Percentiles rank a stretch among this genome's conserved stretches.
Conservation (phyloP, 2,113 vertebrate species). For the Microcebus griseorufus region DNA sequence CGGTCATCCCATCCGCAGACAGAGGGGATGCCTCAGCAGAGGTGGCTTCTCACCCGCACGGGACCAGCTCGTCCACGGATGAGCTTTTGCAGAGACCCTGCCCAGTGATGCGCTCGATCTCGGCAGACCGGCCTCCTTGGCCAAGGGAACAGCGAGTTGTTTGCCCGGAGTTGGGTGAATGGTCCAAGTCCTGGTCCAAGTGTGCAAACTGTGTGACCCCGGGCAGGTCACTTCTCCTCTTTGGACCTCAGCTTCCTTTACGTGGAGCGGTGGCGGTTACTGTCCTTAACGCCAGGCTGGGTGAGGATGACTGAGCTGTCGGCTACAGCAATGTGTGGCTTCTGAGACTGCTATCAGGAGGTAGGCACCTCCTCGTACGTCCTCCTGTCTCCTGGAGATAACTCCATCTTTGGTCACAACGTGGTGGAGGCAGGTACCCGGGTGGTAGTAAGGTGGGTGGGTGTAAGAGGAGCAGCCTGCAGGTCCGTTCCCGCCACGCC, state of each 20-base stretch:
- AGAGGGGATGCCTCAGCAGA: neutral
- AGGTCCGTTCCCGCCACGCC: accelerated
- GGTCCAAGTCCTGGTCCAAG: neutral
- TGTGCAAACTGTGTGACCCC: neutral
- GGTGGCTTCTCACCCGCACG: neutral
- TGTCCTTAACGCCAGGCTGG: neutral
- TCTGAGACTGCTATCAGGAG: neutral
- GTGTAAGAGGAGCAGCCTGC: accelerated
- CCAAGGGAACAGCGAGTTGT: neutral
- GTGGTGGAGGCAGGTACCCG: neutral
- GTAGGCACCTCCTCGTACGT: neutral
- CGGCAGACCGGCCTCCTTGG: neutral
- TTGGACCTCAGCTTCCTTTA: neutral
- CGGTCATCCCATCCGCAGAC: neutral
- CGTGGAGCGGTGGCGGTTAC: neutral
- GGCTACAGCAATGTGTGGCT: neutral
- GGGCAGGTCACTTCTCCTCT: neutral
- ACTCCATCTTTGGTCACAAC: neutral
- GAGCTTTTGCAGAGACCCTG: neutral
- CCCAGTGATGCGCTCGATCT: neutral
- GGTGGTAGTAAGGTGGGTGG: neutral
- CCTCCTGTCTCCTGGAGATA: neutral
- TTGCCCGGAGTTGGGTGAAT: neutral
- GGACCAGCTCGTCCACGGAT: neutral
- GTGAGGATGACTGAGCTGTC: neutral